Evolutionary conservation across 2,888 invertebrate species (phyloP), one percentile per base, ranked within the genome.

Genomic region (Tetragonula carbonaria): DNA sequence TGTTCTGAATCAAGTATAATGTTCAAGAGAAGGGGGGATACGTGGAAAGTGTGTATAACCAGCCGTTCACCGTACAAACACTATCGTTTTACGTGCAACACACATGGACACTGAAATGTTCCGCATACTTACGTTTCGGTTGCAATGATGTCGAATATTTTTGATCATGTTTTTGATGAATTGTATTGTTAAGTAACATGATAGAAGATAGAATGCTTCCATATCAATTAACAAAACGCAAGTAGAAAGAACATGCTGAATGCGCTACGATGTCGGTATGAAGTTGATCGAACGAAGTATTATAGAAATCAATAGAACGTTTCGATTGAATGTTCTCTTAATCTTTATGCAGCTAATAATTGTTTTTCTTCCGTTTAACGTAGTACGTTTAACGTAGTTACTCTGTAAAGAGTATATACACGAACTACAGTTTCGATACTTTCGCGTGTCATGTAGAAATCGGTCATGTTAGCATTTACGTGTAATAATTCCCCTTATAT

Each of bases 1-100:
- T 88, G 85, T 84, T 88, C 89, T 80, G 82, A 81, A 87, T 90
- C 82, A 86, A 74, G 59, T 73, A 84, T 82, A 91, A 89, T 80
- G 78, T 79, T 73, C 78, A 59, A 78, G 77, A 87, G 87, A 89
- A 87, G 77, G 84, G 74, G 63, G 78, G 73, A 82, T 80, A 80
- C 67, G 82, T 82, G 89, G 87, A 90, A 87, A 86, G 86, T 77
- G 78, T 85, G 66, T 78, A 63, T 75, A 88, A 86, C 83, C 59
- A 86, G 86, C 78, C 87, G 72, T 86, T 88, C 86, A 90, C 82
- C 84, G 80, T 66, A 74, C 81, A 53, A 79, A 83, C 70, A 76
- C 65, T 74, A 82, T 67, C 67, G 66, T 78, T 73, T 70, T 76
- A 73, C 53, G 70, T 67, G 59, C 82, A 77, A 74, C 38, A 79